Evolutionary conservation across 2,113 vertebrate species (phyloP).

Genomic region (Climacteris rufus): DNA sequence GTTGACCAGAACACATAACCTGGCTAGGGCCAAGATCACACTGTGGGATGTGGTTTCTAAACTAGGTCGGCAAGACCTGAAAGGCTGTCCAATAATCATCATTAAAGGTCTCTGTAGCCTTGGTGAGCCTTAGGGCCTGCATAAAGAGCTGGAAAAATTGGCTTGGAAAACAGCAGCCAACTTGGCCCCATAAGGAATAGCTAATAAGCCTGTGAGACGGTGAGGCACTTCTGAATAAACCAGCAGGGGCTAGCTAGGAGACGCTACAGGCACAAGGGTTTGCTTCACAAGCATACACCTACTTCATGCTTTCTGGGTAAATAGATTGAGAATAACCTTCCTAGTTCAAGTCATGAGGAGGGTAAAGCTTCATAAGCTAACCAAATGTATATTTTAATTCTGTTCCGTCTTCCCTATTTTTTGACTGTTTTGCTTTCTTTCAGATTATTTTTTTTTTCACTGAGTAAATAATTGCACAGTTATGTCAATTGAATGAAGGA

Average conservation of each 20-base stretch:
- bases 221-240: not conserved
- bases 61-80: not conserved
- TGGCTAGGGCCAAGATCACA: not conserved
- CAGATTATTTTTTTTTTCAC: not conserved
- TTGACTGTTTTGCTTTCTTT: not conserved
- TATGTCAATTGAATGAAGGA: not conserved
- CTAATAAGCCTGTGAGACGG: not conserved
- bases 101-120: not conserved
- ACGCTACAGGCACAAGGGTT: not conserved
- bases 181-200: not conserved
- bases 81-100: not conserved
- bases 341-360: not conserved
- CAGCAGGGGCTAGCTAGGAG: not conserved
- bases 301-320: not conserved
- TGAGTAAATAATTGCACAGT: not conserved
- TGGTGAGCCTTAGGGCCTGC: not conserved
- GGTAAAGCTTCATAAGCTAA: not conserved
- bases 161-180: not conserved
- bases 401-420: not conserved
- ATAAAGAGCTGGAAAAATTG: not conserved
- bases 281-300: not conserved
- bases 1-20: not conserved
- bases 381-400: not conserved
- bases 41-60: not conserved
- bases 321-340: not conserved